phyloP scores from a whole-genome alignment of 2,113 vertebrate species.

The Ptyas mucosa region DNA sequence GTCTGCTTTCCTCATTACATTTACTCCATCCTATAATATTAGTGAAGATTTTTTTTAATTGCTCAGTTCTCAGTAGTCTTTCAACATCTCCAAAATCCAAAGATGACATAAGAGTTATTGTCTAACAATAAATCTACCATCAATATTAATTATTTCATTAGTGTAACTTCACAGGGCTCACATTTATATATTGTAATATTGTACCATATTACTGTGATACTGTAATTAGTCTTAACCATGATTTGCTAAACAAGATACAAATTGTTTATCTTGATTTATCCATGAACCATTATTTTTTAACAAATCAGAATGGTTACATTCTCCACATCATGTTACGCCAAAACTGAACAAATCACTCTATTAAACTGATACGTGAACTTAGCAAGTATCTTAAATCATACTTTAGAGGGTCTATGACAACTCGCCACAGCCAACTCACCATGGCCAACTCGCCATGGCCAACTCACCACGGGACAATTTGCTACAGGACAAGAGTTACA shows the following conservation, averaged over 20 bases:
- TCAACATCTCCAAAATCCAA: background rate
- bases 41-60: background rate
- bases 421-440: too few relatives aligned
- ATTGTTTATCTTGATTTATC: too few relatives aligned
- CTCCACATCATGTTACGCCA: background rate
- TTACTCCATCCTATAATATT: background rate
- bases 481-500: too few relatives aligned
- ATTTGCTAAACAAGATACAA: background rate
- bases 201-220: background rate
- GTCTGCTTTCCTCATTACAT: background rate
- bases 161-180: background rate
- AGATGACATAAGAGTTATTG: background rate
- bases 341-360: background rate
- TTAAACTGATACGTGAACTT: background rate
- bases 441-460: too few relatives aligned
- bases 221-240: background rate
- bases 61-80: background rate
- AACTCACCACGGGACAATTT: too few relatives aligned
- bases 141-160: background rate
- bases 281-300: background rate
- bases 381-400: background rate
- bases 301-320: background rate
- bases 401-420: background rate
- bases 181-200: background rate
- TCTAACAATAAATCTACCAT: background rate